Conservation (phyloP, 2,888 invertebrate genomes). For the Leptogaster cylindrica region DNA sequence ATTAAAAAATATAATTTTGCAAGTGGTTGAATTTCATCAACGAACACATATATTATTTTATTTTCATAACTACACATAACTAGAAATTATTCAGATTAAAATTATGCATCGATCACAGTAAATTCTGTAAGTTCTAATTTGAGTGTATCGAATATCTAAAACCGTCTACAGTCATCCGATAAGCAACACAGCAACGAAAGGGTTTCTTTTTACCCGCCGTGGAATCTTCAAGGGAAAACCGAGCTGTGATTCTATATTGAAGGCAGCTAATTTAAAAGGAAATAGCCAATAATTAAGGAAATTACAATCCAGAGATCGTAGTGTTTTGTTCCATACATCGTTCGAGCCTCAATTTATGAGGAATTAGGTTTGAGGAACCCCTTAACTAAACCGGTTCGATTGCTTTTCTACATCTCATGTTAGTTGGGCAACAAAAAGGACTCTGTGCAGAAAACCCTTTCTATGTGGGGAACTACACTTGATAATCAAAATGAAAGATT, state of each 20-base stretch:
- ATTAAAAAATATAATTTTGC: no score
- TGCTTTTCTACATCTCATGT: not conserved
- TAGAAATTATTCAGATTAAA: no score
- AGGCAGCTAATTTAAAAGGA: slow-evolving; percentile 10
- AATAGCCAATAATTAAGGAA: slow-evolving; percentile 21
- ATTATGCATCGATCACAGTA: no score
- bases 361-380: slow-evolving; percentile 4
- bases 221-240: no score
- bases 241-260: slow-evolving; percentile 23
- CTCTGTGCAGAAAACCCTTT: not conserved
- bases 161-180: no score
- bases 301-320: not conserved
- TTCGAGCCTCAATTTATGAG: slow-evolving; percentile 7
- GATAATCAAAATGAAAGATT: not conserved
- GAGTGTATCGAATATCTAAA: no score
- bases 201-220: no score
- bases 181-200: no score
- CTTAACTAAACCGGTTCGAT: not conserved
- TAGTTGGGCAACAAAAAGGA: slow-evolving; percentile 8
- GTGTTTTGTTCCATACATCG: not conserved
- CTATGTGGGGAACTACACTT: not conserved
- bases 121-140: no score
- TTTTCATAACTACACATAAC: no score
- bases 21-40: no score
- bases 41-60: no score